phyloP scores from a whole-genome alignment of 2,113 vertebrate species.

The Todiramphus chloris region DNA sequence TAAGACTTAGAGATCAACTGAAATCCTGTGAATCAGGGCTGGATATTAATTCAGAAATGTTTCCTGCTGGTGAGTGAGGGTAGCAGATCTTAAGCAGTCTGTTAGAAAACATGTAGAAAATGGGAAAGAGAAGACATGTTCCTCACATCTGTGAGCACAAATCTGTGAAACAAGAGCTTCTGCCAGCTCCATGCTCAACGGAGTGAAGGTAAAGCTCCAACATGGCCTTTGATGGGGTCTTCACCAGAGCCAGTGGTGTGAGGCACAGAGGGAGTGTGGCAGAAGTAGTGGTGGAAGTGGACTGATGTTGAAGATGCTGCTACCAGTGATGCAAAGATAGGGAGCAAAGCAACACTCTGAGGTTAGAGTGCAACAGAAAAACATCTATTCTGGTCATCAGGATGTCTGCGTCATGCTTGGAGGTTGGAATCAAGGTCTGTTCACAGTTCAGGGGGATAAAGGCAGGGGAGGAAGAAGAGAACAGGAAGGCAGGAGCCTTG shows the following conservation, averaged over 20 bases:
- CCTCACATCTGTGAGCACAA: not conserved
- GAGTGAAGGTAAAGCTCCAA: not conserved
- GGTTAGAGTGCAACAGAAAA: not conserved
- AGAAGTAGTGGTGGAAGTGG: not conserved
- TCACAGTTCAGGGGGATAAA: not conserved
- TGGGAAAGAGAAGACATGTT: not conserved
- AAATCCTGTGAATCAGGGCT: not conserved
- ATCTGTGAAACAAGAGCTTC: not conserved
- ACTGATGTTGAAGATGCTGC: not conserved
- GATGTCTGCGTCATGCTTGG: fast-evolving
- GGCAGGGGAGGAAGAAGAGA: not conserved
- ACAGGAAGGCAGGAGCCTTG: not conserved
- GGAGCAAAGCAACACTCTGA: not conserved
- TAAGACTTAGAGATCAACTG: not conserved
- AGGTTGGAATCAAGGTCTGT: not conserved
- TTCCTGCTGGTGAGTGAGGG: not conserved
- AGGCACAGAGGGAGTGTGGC: not conserved
- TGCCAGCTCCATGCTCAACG: not conserved
- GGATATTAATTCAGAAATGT: not conserved
- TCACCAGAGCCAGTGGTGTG: not conserved
- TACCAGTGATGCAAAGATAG: not conserved
- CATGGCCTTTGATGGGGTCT: not conserved
- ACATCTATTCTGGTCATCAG: not conserved
- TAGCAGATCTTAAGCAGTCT: not conserved
- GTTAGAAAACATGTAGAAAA: not conserved